Evolutionary conservation across 2,113 vertebrate genomes (phyloP).

Genomic region (Odocoileus hemionus): DNA sequence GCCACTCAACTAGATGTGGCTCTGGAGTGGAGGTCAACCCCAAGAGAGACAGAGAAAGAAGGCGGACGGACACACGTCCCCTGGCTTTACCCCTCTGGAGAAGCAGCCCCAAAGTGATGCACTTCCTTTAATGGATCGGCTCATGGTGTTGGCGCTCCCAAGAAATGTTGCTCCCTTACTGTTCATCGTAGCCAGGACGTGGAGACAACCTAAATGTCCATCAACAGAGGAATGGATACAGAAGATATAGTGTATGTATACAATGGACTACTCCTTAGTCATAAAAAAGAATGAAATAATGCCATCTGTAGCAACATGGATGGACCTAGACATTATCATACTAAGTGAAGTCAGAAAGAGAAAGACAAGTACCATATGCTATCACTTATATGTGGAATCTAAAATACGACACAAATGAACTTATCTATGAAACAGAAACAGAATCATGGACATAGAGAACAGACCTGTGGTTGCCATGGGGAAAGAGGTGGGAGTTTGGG

Average conservation of each 20-base stretch:
- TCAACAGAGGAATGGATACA: neutral
- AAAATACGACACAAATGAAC: neutral
- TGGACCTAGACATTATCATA: neutral
- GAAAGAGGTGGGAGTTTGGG: neutral
- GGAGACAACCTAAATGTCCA: neutral
- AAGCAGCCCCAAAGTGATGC: neutral
- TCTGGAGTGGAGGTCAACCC: neutral
- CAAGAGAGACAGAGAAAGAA: neutral
- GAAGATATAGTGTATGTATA: neutral
- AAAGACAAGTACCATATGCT: neutral
- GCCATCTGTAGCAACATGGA: neutral
- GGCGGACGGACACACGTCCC: neutral
- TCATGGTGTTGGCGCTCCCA: neutral
- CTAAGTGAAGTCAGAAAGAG: neutral
- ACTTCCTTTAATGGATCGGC: too few species aligned
- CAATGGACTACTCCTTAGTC: neutral
- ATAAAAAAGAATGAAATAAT: neutral
- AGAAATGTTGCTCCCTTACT: neutral
- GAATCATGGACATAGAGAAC: neutral
- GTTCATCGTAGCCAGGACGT: neutral
- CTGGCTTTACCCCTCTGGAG: neutral
- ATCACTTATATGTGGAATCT: neutral
- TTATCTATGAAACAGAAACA: neutral
- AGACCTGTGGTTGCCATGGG: neutral
- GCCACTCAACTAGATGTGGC: too few species aligned